These are phyloP conservation scores for Calvadosia cruxmelitensis DNA, from an alignment of 30 jellyfish, hydroid and myxozoan species.

Conservation along the genomic window DNA sequence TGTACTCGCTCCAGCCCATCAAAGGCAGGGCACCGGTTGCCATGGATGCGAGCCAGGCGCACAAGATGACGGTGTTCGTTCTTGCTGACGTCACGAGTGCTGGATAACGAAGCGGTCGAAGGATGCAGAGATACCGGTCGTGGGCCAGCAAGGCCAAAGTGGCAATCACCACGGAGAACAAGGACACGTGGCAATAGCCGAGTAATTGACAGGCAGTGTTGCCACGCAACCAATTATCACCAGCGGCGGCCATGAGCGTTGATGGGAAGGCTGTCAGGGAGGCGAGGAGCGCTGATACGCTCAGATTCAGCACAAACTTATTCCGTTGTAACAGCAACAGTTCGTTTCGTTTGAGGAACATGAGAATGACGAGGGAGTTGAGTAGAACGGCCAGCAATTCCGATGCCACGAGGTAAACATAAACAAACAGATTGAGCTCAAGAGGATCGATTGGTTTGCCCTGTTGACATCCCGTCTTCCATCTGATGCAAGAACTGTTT, in stretches of 20 bases:
- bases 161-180: conserved; percentile 17
- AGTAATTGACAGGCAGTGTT: conserved; percentile 31
- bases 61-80: conserved; percentile 25
- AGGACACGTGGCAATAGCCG: conserved; percentile 19
- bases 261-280: conserved; percentile 31
- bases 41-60: conserved; percentile 35
- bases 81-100: conserved; percentile 34
- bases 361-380: conserved; percentile 11
- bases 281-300: conserved; percentile 8
- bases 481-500: no score
- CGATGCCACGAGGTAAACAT: neutral
- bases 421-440: no score
- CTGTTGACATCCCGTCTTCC: no score
- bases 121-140: conserved; percentile 52
- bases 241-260: conserved; percentile 7
- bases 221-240: conserved; percentile 20
- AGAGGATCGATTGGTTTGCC: no score
- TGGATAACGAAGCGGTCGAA: conserved; percentile 45
- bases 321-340: conserved; percentile 31
- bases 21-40: conserved; percentile 53
- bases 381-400: neutral
- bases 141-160: conserved; percentile 45
- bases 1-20: conserved; percentile 46
- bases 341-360: conserved; percentile 40
- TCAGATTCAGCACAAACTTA: conserved; percentile 39